phyloP scores from a whole-genome alignment of 1,140 invertebrate species.

The Diprion similis region DNA sequence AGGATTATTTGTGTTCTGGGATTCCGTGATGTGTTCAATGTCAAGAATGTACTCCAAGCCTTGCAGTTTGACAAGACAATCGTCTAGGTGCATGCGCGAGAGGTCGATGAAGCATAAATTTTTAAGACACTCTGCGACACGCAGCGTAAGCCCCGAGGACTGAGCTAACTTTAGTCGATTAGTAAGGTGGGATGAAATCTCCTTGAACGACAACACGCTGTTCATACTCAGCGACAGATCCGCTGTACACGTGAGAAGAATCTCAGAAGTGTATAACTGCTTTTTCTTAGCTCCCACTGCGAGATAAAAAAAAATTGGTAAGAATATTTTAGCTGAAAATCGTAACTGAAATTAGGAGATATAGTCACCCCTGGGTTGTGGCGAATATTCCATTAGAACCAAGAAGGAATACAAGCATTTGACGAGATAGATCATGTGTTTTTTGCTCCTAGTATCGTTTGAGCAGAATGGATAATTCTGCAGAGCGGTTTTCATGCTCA shows the following conservation, averaged over 20 bases:
- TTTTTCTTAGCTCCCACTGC: not conserved
- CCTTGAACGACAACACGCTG: conserved; percentile 44
- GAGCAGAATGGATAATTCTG: conserved; percentile 37
- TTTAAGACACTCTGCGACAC: conserved; percentile 48
- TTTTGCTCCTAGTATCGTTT: conserved; percentile 13
- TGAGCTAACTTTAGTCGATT: conserved; percentile 43
- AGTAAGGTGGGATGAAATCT: conserved; percentile 42
- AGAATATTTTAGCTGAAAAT: too few relatives aligned
- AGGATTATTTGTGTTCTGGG: conserved; percentile 25
- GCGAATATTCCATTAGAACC: conserved; percentile 32
- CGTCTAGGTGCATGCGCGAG: conserved; percentile 36
- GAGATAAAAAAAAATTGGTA: not conserved
- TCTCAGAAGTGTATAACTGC: conserved; percentile 36
- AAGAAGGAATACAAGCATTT: conserved; percentile 38
- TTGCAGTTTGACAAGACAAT: conserved; percentile 51
- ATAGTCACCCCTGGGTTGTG: conserved; percentile 33
- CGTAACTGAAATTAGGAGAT: not conserved
- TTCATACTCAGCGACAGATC: conserved; percentile 40
- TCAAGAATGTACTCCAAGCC: conserved; percentile 50
- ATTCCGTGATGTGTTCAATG: conserved; percentile 39
- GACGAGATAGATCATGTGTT: conserved; percentile 45
- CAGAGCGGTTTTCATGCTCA: conserved; percentile 37
- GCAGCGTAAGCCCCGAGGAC: conserved; percentile 41
- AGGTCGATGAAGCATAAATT: conserved; percentile 48
- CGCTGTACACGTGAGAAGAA: conserved; percentile 33